Evolutionary conservation across 2,888 invertebrate species (phyloP), one percentile per base, ranked within the genome.

Genomic region (Ypsolopha scabrella): DNA sequence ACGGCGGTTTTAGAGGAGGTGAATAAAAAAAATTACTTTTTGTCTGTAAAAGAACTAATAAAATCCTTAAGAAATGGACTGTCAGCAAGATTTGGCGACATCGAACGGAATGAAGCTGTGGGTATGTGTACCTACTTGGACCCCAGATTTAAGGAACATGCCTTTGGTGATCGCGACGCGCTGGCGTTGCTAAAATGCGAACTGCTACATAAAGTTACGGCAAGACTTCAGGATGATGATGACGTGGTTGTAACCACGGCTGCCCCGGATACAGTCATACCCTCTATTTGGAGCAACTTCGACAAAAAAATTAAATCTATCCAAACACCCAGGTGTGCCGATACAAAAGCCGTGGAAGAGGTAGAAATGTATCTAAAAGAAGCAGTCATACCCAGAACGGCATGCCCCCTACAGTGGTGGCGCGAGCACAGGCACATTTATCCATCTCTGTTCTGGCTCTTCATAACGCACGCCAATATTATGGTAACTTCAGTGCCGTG

Each of bases 351-450:
- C 10, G 24, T 45, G 10, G 24, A 45, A 45, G 45, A 45, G 24
- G 45, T 45, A 4, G 45, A 45, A 45, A 45, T 45, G 45, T 45
- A 45, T 34, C 24, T 45, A 10, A 45, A 45, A 14, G 45, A 45
- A 10, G 24, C 9, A 8, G 24, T 45, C 7, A 14, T 14, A 14
- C 34, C 45, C 9, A 8, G 13, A 34, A 45, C 45, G 24, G 45
- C 45, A 7, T 45, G 45, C 24, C 45, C 13, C 34, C 7, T 45
- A 14, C 45, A 45, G 45, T 45, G 45, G 45, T 14, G 45, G 45
- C 45, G 45, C 6, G 45, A 45, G 9, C 45, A 45, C 24, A 45
- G 24, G 24, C 24, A 13, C 24, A 45, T 45, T 45, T 14, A 45
- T 45, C 45, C 45, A 14, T 8, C 45, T 8, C 45, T 45, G 33